Evolutionary conservation across 2,888 invertebrate species (phyloP), one percentile per base, ranked within the genome.

Genomic region (Lamellibrachia satsuma): DNA sequence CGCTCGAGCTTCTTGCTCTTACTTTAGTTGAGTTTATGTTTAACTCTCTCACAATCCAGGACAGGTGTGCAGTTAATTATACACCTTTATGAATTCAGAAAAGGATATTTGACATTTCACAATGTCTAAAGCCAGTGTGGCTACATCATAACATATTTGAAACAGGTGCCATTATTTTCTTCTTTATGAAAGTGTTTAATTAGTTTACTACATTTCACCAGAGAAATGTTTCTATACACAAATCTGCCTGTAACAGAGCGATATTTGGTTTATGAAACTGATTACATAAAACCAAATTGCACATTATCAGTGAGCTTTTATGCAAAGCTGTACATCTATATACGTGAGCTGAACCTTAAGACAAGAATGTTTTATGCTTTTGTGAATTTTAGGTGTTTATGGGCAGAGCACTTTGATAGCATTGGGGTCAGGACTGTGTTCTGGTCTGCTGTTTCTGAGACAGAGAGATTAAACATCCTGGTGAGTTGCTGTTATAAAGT

Each of bases 371-470:
- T 39, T 39, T 39, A 15, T 52, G 8, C 27, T 52, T 27, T 92
- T 92, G 57, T 92, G 91, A 51, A 9, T 95, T 94, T 52, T 94
- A 97, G 97, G 93, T 97, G 97, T 95, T 96, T 97, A 92, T 99
- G 99, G 99, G 98, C 98, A 0, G 97, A 98, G 92, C 98, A 98
- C 97, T 99, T 99, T 96, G 97, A 97, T 92, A 97, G 97, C 93
- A 97, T 97, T 52, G 97, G 97, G 93, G 97, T 98, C 2, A 97
- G 97, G 91, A 98, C 98, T 52, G 98, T 98, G 9, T 99, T 99
- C 97, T 99, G 98, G 97, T 99, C 99, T 0, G 99, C 99, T 0
- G 97, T 97, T 55, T 94, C 96, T 75, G 96, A 97, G 93, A 94
- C 94, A 15, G 95, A 95, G 92, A 94, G 94, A 91, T n/a, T 52